Base-by-base conservation (phyloP, 2,888 invertebrate species). In the Nasonovia ribisnigri region DNA sequence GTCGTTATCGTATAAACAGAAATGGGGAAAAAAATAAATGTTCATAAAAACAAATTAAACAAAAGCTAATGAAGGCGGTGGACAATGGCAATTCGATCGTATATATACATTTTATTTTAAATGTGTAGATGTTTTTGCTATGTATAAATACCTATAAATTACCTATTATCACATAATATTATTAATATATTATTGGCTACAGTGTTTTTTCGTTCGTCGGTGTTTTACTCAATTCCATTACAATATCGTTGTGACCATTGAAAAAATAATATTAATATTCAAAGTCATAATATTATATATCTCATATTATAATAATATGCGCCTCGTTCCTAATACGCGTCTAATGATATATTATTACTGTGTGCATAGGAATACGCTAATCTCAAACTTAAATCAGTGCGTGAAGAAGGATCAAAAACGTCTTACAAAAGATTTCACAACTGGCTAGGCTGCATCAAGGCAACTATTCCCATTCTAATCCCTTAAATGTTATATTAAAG, bases 41-140 rank as follows among this genome's bases (percentile, higher is more conserved):
- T 13, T 77, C 36, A 77, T 77, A 77, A 77, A 77, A 90, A 86
- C 92, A 87, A 92, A 92, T 92, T 92, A 87, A 92, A 92, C 92
- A 36, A 29, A 92, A 60, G 48, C 87, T 92, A 92, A 92, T 87
- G 60, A 87, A 92, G 57, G 60, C 26, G 60, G 26, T 1, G 46
- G 48, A 26, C 87, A 67, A 91, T 91, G 87, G 60, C 87, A 29
- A 87, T 87, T 36, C 87, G 60, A 87, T 87, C 54, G 57, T 46
- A 36, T 84, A n/a, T 26, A 13, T 51, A 77, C 13, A 57, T 57
- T 24, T 24, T 51, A 20, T 20, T 20, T 54, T 42, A 88, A 42
- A 26, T n/a, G 51, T 57, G 36, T 42, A 43, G 24, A 1, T 13
- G 84, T 29, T 84, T 42, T 24, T 84, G 24, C 84, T 43, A 43